These are phyloP conservation scores for Nettapus auritus DNA, from an alignment of 2,113 vertebrate genomes.

Conservation along the genomic window DNA sequence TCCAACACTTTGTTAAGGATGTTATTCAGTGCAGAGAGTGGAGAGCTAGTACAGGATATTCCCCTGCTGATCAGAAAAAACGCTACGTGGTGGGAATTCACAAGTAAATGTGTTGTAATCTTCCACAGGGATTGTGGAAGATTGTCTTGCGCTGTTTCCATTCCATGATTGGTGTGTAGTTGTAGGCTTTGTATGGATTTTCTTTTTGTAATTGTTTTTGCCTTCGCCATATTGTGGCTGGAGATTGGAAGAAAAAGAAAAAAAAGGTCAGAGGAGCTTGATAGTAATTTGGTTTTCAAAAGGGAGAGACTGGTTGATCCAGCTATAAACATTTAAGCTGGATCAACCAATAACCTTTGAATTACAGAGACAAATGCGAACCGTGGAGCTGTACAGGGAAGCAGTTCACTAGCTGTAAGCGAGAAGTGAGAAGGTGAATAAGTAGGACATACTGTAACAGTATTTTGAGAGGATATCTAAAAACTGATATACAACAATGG, in stretches of 20 bases:
- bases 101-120: not conserved
- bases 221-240: not conserved
- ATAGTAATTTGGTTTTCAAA: conserved; percentile 8
- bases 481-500: not conserved
- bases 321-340: not conserved
- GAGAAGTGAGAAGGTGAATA: not conserved
- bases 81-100: not conserved
- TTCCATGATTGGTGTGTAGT: not conserved
- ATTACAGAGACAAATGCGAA: not conserved
- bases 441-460: fast-evolving
- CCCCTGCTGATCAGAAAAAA: not conserved
- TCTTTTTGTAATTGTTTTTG: not conserved
- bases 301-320: not conserved
- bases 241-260: not conserved
- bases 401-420: not conserved
- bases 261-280: conserved; percentile 5
- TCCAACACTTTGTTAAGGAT: not conserved
- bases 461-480: not conserved
- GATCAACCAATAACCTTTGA: not conserved
- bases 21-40: not conserved
- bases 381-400: not conserved
- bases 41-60: not conserved
- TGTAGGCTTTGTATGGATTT: not conserved
- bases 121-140: not conserved
- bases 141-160: not conserved